Evolutionary conservation across 2,888 invertebrate genomes (phyloP).

Genomic region (Pseudolycoriella hygida): DNA sequence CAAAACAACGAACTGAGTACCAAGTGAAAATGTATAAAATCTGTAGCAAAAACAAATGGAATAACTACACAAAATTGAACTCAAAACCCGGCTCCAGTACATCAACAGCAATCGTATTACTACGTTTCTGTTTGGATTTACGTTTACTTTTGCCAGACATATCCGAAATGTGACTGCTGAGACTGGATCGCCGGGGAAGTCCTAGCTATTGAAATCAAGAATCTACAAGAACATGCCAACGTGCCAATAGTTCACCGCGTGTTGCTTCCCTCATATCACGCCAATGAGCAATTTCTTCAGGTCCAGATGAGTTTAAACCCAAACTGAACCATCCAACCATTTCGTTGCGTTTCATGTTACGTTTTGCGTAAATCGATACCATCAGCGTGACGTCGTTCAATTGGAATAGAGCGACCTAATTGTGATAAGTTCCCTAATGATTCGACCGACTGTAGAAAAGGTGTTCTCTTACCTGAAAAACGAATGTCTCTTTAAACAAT

Average conservation of each 20-base stretch:
- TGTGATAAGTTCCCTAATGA: too few species aligned
- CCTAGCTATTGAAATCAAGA: slow-evolving; percentile 41
- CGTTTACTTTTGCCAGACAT: slow-evolving; percentile 9
- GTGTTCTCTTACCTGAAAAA: slow-evolving; percentile 57
- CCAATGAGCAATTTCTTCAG: slow-evolving; percentile 87
- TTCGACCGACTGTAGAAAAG: not conserved
- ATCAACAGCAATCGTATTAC: slow-evolving; percentile 11
- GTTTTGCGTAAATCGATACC: slow-evolving; percentile 84
- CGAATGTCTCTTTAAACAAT: slow-evolving; percentile 87
- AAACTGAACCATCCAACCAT: slow-evolving; percentile 95
- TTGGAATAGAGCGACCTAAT: slow-evolving; percentile 89
- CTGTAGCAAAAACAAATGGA: too few species aligned
- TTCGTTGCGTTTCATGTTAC: slow-evolving; percentile 84
- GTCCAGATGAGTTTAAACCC: slow-evolving; percentile 79
- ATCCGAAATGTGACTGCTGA: slow-evolving; percentile 6
- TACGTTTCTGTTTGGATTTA: slow-evolving; percentile 10
- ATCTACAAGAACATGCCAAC: slow-evolving; percentile 82
- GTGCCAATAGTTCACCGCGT: slow-evolving; percentile 76
- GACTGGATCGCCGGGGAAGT: slow-evolving; percentile 14
- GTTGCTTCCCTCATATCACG: slow-evolving; percentile 75
- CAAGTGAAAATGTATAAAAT: too few species aligned
- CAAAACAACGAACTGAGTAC: too few species aligned
- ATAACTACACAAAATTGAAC: slow-evolving; percentile 13
- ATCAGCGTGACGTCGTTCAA: slow-evolving; percentile 86
- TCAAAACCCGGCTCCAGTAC: slow-evolving; percentile 12